These are phyloP conservation scores for Simalia tracyae DNA, from an alignment of 2,797 vertebrate genomes.

Conservation along the genomic window DNA sequence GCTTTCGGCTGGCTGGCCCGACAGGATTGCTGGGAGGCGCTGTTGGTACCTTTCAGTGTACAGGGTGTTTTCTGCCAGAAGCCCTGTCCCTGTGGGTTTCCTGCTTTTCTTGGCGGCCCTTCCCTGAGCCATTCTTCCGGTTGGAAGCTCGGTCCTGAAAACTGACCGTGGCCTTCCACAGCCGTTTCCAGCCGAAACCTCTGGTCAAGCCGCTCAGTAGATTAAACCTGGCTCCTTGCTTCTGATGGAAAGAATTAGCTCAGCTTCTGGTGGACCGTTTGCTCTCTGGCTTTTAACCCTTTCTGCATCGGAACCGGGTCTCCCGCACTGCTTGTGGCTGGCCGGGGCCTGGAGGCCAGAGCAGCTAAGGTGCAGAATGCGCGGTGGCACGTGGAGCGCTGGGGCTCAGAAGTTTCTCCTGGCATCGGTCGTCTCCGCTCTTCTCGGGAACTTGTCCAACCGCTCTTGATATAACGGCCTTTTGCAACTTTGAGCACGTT, in stretches of 20 bases:
- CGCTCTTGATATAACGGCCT: neutral
- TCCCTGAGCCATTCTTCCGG: neutral
- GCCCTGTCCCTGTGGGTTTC: neutral
- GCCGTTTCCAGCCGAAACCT: slow-evolving; percentile 54
- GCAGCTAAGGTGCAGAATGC: neutral
- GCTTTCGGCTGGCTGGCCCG: neutral
- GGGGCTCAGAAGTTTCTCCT: neutral
- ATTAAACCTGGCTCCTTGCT: slow-evolving; percentile 52
- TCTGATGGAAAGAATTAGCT: neutral
- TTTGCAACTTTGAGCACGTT: neutral
- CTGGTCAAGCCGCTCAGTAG: slow-evolving; percentile 59
- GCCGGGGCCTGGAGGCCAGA: neutral
- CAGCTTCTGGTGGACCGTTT: neutral
- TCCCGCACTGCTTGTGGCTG: too few relatives aligned
- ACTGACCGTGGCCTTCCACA: slow-evolving; percentile 26
- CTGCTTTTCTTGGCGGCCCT: too few relatives aligned
- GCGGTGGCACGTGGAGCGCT: too few relatives aligned
- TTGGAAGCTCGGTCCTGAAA: neutral
- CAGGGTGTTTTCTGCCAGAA: neutral
- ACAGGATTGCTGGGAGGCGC: neutral
- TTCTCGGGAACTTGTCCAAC: neutral
- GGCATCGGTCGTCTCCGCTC: neutral
- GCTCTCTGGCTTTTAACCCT: neutral
- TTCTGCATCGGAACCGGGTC: too few relatives aligned
- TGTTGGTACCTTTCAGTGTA: too few relatives aligned